These are phyloP conservation scores for Opisthocomus hoazin DNA, from an alignment of 2,113 vertebrate genomes.

Conservation along the genomic window DNA sequence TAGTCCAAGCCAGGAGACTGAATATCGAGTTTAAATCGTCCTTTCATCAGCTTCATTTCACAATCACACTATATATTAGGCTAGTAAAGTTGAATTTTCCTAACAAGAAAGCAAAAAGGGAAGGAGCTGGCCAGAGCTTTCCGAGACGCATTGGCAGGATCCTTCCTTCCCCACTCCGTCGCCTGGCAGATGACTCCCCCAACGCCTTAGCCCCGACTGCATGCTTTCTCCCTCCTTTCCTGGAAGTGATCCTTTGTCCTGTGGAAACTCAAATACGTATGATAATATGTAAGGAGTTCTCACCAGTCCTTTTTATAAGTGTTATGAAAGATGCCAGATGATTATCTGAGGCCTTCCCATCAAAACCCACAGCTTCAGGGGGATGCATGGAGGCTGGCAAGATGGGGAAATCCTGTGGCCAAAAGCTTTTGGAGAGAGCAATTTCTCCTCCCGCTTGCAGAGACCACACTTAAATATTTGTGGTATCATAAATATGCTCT, in stretches of 20 bases:
- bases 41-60: background rate
- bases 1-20: background rate
- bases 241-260: background rate
- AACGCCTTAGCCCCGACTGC: background rate
- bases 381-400: background rate
- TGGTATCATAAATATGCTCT: conserved; percentile 32
- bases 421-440: conserved; percentile 24
- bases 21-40: background rate
- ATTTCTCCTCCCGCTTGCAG: conserved; percentile 31
- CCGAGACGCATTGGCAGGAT: background rate
- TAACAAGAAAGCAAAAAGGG: background rate
- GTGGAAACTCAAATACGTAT: background rate
- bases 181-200: background rate
- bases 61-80: background rate
- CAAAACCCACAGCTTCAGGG: background rate
- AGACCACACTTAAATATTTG: conserved; percentile 38
- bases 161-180: background rate
- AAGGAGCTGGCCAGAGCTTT: background rate
- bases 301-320: background rate
- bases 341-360: conserved; percentile 9
- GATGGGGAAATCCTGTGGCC: background rate
- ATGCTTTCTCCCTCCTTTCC: background rate
- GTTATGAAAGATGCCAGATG: background rate
- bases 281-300: background rate
- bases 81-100: background rate